Base-by-base conservation (phyloP, 2,113 vertebrate species). In the Symphodus melops region DNA sequence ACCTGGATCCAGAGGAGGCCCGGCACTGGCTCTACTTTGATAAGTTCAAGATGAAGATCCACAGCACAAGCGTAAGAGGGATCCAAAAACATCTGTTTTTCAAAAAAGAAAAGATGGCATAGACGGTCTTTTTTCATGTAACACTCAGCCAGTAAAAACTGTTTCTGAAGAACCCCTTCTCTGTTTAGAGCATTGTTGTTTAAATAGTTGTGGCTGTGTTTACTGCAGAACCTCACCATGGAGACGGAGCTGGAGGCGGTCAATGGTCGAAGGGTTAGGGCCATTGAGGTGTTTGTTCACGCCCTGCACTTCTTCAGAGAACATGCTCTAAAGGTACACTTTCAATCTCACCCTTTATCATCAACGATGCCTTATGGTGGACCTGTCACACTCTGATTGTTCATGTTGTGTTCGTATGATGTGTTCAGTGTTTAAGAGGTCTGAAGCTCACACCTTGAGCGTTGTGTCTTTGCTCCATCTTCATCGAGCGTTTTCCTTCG, bases 11-110 rank as follows among this genome's bases (percentile, higher is more conserved):
- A 0, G 96, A 98, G 51, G 98, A 99, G 67, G 96, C 97, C 1
- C 93, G 92, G 0, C 95, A 97, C 65, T 99, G 98, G 98, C 93
- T 98, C 42, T 99, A 99, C 92, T 98, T 99, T 0, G 97, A 99
- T 85, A 99, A 99, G 88, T 99, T 99, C 56, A 99, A 99, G 90
- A 99, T 99, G 98, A 98, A 96, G 90, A 98, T 99, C 59, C 98
- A 99, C 92, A 98, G 97, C 74, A 93, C 95, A 61, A 96, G 95
- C 0, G 98, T 99, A 89, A 91, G 82, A 36, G 0, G 11, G 11
- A 60, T 41, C 37, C 5, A 5, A 33, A 33, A 33, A 5, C 6
- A 33, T 33, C 28, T 33, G 28, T 33, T 25, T 25, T 25, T 25
- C 25, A 25, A 25, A 25, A 25, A 25, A 25, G 25, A 25, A 25